phyloP scores from a whole-genome alignment of 2,797 vertebrate species.

The Myotis vivesi region DNA sequence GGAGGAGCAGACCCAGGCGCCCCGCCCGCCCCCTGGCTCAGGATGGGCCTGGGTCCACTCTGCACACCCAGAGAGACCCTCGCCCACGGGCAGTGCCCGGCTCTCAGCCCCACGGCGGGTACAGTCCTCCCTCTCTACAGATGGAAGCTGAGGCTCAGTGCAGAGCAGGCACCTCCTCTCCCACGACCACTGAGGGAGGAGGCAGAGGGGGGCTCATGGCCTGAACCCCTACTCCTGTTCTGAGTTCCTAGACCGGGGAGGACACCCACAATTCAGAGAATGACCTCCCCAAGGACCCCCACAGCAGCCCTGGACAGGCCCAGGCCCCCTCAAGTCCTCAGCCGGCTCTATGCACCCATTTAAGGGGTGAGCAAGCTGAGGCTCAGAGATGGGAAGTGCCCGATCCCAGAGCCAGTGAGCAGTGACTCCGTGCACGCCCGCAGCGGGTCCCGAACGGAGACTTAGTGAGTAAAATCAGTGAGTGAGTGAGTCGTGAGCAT shows the following conservation, averaged over 20 bases:
- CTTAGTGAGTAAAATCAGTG: rapidly evolving
- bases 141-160: rapidly evolving
- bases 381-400: background rate
- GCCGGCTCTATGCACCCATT: background rate
- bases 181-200: background rate
- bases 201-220: rapidly evolving
- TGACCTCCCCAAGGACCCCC: background rate
- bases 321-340: background rate
- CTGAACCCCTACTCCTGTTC: too few relatives aligned
- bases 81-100: background rate
- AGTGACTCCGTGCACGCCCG: background rate
- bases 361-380: background rate
- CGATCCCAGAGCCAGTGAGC: background rate
- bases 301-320: background rate
- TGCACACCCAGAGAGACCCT: background rate
- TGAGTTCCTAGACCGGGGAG: background rate
- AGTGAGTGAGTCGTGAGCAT: rapidly evolving
- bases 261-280: background rate
- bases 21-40: background rate
- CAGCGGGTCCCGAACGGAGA: background rate
- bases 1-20: rapidly evolving
- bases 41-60: background rate
- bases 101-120: background rate
- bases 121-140: background rate
- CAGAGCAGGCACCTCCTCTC: background rate